A percentile compares a stretch with the other conserved stretches of the same genome.
Evolutionary conservation across 2,113 vertebrate genomes (phyloP).

Genomic region (Aleadryas rufinucha): DNA sequence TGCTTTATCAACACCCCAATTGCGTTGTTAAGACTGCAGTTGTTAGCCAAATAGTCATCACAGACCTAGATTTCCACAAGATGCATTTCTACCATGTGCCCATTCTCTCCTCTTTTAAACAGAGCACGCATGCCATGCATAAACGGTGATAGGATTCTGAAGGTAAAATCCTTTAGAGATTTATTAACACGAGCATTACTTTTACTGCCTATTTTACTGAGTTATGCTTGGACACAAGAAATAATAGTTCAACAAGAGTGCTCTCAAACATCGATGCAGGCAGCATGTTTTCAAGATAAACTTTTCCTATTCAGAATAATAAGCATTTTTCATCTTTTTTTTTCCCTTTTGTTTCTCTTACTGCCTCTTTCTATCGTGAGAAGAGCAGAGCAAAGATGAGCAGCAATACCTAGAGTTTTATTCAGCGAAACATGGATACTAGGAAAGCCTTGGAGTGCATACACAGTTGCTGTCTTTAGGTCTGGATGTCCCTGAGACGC

Average conservation of each 20-base stretch:
- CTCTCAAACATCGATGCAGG: rapidly evolving
- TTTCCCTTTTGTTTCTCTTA: background rate
- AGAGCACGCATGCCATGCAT: background rate
- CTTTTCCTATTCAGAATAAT: background rate
- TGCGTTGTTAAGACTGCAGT: rapidly evolving
- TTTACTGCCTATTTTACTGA: background rate
- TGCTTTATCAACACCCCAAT: background rate
- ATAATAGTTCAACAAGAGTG: background rate
- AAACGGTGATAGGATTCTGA: background rate
- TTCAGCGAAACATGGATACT: background rate
- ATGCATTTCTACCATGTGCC: background rate
- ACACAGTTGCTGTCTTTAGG: background rate
- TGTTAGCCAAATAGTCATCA: background rate
- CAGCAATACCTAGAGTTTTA: background rate
- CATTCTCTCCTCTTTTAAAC: background rate
- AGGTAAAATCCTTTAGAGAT: background rate
- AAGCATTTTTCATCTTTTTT: rapidly evolving
- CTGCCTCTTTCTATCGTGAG: background rate
- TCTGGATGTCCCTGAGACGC: background rate
- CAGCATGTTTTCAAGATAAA: background rate
- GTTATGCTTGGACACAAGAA: background rate
- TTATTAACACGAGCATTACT: background rate
- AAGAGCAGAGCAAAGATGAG: background rate
- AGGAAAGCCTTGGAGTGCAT: background rate
- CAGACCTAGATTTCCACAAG: background rate